These are phyloP conservation scores for Sialia sialis DNA, from an alignment of 2,113 vertebrate genomes.

Conservation along the genomic window DNA sequence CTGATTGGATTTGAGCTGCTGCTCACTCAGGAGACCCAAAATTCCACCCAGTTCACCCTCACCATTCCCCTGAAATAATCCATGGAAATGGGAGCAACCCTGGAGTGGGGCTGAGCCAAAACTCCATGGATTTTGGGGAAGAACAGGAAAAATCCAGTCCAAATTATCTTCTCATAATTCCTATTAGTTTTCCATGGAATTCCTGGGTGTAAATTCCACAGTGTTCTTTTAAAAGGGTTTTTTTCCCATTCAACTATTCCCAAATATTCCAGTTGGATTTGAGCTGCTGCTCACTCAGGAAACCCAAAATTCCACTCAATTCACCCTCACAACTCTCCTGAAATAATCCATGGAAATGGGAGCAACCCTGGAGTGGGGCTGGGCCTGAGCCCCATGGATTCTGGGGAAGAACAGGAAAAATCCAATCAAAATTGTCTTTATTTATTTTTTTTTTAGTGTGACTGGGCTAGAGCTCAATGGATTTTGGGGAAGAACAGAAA, in stretches of 20 bases:
- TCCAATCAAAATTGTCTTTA: too few species aligned
- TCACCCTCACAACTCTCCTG: background rate
- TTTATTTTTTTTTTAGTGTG: too few species aligned
- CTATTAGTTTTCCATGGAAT: background rate
- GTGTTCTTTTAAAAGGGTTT: constrained; percentile 38
- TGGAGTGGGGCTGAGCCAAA: background rate
- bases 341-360: background rate
- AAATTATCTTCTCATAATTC: background rate
- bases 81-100: background rate
- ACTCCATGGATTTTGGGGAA: accelerated
- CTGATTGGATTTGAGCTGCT: background rate
- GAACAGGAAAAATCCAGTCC: background rate
- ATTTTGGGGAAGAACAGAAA: too few species aligned
- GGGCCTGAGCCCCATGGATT: too few species aligned
- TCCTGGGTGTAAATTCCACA: constrained; percentile 26
- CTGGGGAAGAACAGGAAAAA: too few species aligned
- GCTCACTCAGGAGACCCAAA: background rate
- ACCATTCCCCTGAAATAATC: background rate
- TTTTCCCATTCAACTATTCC: background rate
- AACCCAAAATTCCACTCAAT: background rate
- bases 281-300: background rate
- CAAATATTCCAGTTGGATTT: background rate
- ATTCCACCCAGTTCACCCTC: background rate
- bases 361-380: background rate
- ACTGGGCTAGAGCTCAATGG: too few species aligned